Evolutionary conservation across 2,113 vertebrate species (phyloP).

Genomic region (Poicephalus meyeri): DNA sequence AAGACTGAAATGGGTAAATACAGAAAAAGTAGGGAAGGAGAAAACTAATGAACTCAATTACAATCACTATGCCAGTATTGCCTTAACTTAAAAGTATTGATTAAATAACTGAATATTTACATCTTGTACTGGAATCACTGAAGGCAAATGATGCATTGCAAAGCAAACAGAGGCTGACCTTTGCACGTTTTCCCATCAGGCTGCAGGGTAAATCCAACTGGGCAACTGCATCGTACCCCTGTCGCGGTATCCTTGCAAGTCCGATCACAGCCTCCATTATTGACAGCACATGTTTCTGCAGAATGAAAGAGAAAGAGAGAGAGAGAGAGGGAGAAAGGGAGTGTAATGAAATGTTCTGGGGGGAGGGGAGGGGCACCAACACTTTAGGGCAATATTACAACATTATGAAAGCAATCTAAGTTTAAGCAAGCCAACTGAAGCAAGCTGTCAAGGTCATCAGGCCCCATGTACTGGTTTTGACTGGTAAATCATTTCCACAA

Average conservation of each 20-base stretch:
- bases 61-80: not conserved
- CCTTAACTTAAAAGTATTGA: not conserved
- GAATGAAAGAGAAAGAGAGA: slow-evolving; percentile 53
- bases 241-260: slow-evolving; percentile 98
- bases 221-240: slow-evolving; percentile 96
- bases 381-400: not conserved
- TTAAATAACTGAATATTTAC: slow-evolving; percentile 58
- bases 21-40: not conserved
- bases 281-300: slow-evolving; percentile 96
- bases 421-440: slow-evolving; percentile 12
- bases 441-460: slow-evolving; percentile 6
- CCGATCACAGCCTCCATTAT: slow-evolving; percentile 95
- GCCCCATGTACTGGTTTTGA: not conserved
- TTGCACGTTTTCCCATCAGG: slow-evolving; percentile 98
- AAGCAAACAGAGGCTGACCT: slow-evolving; percentile 85
- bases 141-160: slow-evolving; percentile 66
- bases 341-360: slow-evolving; percentile 57
- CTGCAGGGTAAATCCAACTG: slow-evolving; percentile 94
- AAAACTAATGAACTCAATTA: not conserved
- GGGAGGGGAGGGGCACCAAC: not conserved
- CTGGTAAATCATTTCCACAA: not conserved
- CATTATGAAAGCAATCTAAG: not conserved
- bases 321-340: slow-evolving; percentile 38
- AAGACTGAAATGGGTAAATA: not conserved
- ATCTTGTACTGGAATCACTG: not conserved